Evolutionary conservation across 2,113 vertebrate species (phyloP), one percentile per base, ranked within the genome.

Genomic region (Melanostigma gelatinosum): DNA sequence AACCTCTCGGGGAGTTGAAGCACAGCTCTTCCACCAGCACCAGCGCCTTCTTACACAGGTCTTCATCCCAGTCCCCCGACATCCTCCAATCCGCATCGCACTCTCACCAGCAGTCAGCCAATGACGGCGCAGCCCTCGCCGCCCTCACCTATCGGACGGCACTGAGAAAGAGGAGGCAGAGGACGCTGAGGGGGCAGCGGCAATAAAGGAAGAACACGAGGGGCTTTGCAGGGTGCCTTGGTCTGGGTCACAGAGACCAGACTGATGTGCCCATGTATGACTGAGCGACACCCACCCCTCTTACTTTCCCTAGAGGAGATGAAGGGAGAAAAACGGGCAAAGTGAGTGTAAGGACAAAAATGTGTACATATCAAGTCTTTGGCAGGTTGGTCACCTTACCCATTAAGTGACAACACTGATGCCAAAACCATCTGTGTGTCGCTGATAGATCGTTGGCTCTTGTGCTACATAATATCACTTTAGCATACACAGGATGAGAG

Each of bases 41-140:
- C 90, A 97, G 93, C 15, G 96, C 96, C 92, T 95, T 96, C 87
- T 96, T 96, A 90, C 97, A 97, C 90, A 97, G 84, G 84, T 97
- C 96, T 93, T 98, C 97, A 92, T 98, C 97, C 77, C 96, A 97
- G 94, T 97, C 97, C 76, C 96, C 97, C 67, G 97, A 97, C 97
- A 97, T 98, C 94, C 92, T 94, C 95, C 95, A 93, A 96, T 96
- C 94, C 72, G 95, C 95, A 96, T 96, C 60, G 93, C 95, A 95
- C 95, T 94, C 93, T 89, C 84, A 88, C 88, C 88, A 74, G 82
- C 91, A 93, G 88, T 91, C 90, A 87, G 88, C 94, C 91, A 91
- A 92, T 92, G 88, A 88, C 76, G 89, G 88, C 62, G 52, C 91
- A 88, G 94, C 90, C 91, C 89, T 87, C 77, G 86, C 90, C 87